These are phyloP conservation scores for Sinhomidia bicolor DNA, from an alignment of 2,888 invertebrate genomes.

Conservation along the genomic window DNA sequence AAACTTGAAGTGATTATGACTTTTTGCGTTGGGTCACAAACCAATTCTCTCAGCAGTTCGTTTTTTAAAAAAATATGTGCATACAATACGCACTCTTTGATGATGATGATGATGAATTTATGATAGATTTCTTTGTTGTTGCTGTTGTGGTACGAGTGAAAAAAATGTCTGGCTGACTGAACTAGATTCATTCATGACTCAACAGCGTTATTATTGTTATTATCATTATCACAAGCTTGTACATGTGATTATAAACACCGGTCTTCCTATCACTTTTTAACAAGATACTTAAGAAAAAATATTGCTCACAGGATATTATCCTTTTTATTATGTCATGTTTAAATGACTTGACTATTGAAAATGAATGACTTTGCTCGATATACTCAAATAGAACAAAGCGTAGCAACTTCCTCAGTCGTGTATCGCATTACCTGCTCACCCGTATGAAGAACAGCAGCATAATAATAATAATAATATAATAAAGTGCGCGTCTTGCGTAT, in stretches of 20 bases:
- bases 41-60: neutral
- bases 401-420: slow-evolving; percentile 29
- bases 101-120: slow-evolving; percentile 55
- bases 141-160: slow-evolving; percentile 11
- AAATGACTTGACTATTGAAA: slow-evolving; percentile 22
- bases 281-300: slow-evolving; percentile 38
- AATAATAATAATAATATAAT: neutral
- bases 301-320: neutral
- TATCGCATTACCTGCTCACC: slow-evolving; percentile 33
- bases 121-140: slow-evolving; percentile 44
- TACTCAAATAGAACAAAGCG: slow-evolving; percentile 35
- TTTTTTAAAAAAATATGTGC: neutral
- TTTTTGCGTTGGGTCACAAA: slow-evolving; percentile 7
- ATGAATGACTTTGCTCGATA: slow-evolving; percentile 34
- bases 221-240: slow-evolving; percentile 7
- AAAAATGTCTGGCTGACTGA: slow-evolving; percentile 27
- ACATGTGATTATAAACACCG: slow-evolving; percentile 29
- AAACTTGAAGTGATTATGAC: slow-evolving; percentile 40
- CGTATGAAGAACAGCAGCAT: slow-evolving; percentile 9
- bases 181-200: slow-evolving; percentile 59
- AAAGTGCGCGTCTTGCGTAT: slow-evolving; percentile 4
- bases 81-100: neutral
- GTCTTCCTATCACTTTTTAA: slow-evolving; percentile 70
- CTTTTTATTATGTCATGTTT: slow-evolving; percentile 3
- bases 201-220: slow-evolving; percentile 17